Conservation (phyloP, 2,888 invertebrate species). For the Xanthia icteritia region DNA sequence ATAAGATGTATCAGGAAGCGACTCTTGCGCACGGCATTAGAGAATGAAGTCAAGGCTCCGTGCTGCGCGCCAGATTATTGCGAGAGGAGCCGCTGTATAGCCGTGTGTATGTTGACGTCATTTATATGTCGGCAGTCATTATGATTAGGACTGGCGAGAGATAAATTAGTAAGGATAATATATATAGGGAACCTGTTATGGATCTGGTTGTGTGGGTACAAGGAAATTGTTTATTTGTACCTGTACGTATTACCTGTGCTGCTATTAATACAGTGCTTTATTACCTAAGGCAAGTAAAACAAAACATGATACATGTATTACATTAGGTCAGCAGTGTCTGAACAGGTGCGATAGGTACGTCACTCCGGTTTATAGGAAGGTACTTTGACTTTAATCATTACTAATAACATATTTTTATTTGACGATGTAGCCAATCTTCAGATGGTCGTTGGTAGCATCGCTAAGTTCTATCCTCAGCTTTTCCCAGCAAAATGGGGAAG, state of each 20-base stretch:
- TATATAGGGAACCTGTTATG: not conserved
- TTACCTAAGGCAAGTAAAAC: not conserved
- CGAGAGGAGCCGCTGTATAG: constrained; percentile 44
- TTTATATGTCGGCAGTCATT: constrained; percentile 7
- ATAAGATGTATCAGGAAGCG: constrained; percentile 67
- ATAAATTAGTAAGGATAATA: constrained; percentile 22
- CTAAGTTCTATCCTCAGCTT: not conserved
- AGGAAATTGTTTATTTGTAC: not conserved
- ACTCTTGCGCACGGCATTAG: constrained; percentile 61
- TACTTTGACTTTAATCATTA: not conserved
- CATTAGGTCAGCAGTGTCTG: not conserved
- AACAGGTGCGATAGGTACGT: not conserved
- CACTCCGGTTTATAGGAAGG: not conserved
- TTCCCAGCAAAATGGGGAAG: not conserved
- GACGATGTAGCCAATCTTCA: not conserved
- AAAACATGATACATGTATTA: not conserved
- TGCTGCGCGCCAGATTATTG: constrained; percentile 62
- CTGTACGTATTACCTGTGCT: not conserved
- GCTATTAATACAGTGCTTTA: not conserved
- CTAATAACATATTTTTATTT: not conserved
- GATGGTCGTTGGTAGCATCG: not conserved
- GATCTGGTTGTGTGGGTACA: not conserved
- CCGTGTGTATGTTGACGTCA: constrained; percentile 18
- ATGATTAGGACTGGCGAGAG: constrained; percentile 24
- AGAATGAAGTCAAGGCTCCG: constrained; percentile 66